These are phyloP conservation scores for Dromaius novaehollandiae DNA, from an alignment of 2,113 vertebrate species.

Conservation along the genomic window DNA sequence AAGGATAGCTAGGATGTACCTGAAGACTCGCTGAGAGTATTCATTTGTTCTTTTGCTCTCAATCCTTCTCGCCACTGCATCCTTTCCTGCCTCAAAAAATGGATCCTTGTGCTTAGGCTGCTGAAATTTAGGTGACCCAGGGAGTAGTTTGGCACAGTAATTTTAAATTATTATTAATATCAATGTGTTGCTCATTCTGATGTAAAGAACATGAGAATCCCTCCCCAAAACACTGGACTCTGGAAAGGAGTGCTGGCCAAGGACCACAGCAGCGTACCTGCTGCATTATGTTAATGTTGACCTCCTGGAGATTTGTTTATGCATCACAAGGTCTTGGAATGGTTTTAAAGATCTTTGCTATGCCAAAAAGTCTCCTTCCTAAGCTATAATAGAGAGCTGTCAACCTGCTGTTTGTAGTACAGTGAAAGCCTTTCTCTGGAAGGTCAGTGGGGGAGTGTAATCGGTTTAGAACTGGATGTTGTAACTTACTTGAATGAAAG, in stretches of 20 bases:
- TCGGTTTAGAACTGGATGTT: constrained; percentile 78
- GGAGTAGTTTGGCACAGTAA: not conserved
- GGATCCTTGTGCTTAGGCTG: not conserved
- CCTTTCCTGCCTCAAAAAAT: not conserved
- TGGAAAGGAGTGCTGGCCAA: not conserved
- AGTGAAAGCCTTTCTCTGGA: constrained; percentile 56
- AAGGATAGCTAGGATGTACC: not conserved
- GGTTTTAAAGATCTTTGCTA: not conserved
- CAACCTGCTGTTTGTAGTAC: not conserved
- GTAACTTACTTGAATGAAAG: constrained; percentile 81
- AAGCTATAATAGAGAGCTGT: constrained; percentile 14
- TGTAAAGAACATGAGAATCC: not conserved
- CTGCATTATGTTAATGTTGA: too few relatives aligned
- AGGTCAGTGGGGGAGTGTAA: constrained; percentile 76
- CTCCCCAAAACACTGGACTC: not conserved
- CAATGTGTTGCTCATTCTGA: not conserved
- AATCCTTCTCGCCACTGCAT: not conserved
- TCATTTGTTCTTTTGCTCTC: not conserved
- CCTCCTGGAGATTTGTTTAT: not conserved
- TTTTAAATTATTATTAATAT: not conserved
- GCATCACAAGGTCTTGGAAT: not conserved
- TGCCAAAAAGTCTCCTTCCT: not conserved
- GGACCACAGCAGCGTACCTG: fast-evolving
- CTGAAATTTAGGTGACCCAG: not conserved
- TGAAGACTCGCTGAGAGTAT: not conserved